Conservation (phyloP, 2,797 vertebrate genomes). For the Pampus argenteus region DNA sequence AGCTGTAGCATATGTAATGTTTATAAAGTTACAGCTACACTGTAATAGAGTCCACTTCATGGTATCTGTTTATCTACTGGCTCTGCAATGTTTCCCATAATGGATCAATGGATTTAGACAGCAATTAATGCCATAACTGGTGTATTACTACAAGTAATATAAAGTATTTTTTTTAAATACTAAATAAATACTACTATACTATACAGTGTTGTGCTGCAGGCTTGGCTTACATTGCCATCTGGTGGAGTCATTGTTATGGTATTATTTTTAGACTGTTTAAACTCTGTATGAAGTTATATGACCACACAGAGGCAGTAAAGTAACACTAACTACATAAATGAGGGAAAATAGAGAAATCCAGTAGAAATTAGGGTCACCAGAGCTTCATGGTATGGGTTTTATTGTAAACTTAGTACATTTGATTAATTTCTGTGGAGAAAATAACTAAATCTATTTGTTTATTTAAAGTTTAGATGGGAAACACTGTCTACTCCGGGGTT, state of each 20-base stretch:
- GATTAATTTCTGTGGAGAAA: no score
- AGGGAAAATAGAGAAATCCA: no score
- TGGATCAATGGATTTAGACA: no score
- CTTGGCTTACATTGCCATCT: slow-evolving; percentile 53
- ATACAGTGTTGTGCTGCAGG: not conserved
- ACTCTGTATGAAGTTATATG: slow-evolving; percentile 14
- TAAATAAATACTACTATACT: not conserved
- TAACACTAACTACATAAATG: not conserved
- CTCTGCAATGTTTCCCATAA: not conserved
- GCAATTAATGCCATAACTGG: not conserved
- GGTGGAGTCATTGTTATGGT: slow-evolving; percentile 39
- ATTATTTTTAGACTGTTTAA: not conserved
- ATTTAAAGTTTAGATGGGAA: not conserved
- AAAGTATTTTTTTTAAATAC: no score
- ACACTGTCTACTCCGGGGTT: not conserved
- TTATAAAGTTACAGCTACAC: no score
- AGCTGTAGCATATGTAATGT: not conserved
- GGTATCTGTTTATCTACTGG: no score
- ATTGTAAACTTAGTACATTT: no score
- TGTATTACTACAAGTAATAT: not conserved
- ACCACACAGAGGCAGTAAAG: slow-evolving; percentile 67
- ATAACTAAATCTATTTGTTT: no score
- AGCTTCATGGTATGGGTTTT: no score
- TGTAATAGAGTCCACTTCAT: not conserved
- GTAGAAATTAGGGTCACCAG: no score